These are phyloP conservation scores for Buceros bicornis DNA, from an alignment of 2,797 vertebrate species.

Conservation along the genomic window DNA sequence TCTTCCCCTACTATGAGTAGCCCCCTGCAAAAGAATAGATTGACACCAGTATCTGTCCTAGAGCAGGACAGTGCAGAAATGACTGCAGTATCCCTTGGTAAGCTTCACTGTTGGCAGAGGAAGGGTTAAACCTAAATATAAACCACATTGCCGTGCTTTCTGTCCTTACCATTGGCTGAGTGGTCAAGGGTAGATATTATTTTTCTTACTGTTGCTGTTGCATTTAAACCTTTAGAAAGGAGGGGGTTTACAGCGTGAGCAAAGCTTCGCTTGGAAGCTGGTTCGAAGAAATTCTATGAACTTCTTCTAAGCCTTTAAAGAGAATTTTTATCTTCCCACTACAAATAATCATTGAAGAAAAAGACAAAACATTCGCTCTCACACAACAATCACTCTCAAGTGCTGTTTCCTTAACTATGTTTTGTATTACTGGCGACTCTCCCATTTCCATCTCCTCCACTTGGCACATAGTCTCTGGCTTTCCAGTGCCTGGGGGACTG, in stretches of 20 bases:
- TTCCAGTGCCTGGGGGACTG: neutral
- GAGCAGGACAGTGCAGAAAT: neutral
- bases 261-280: neutral
- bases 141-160: neutral
- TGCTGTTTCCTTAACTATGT: neutral
- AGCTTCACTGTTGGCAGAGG: neutral
- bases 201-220: neutral
- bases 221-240: neutral
- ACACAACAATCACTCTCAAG: neutral
- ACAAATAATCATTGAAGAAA: constrained; percentile 8
- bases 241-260: neutral
- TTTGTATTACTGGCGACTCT: neutral
- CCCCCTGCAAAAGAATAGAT: neutral
- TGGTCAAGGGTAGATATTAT: neutral
- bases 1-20: neutral
- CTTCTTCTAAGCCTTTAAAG: constrained; percentile 32
- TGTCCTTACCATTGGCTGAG: neutral
- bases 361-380: neutral
- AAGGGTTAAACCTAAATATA: neutral
- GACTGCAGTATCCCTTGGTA: neutral
- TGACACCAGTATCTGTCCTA: neutral
- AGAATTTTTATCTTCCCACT: neutral
- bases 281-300: neutral
- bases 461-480: constrained; percentile 21
- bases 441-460: neutral